A percentile compares a stretch with the other conserved stretches of the same genome.
Conservation (phyloP, 1,140 invertebrate species). For the Chionoecetes opilio region DNA sequence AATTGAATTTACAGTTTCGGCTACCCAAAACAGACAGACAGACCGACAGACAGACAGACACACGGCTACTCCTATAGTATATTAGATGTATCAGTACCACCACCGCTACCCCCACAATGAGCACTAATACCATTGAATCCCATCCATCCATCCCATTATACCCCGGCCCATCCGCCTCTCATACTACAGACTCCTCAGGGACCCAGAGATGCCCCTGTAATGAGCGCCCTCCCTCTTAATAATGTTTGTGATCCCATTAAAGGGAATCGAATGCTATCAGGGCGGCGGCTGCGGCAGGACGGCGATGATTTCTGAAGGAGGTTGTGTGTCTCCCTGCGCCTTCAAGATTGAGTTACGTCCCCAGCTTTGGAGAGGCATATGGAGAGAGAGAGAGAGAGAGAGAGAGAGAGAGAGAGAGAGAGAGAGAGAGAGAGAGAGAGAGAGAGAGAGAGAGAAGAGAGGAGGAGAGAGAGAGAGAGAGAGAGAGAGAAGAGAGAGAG, state of each 20-base stretch:
- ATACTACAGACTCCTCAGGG: no score
- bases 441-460: background rate
- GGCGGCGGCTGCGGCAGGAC: no score
- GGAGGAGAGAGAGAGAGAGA: background rate
- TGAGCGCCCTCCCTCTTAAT: no score
- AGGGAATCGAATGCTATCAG: no score
- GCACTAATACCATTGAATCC: background rate
- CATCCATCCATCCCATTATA: no score
- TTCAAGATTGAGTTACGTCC: background rate
- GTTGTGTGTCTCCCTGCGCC: background rate
- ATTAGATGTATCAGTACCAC: background rate
- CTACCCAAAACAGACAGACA: no score
- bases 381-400: background rate
- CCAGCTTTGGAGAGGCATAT: background rate
- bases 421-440: background rate
- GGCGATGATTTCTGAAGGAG: no score
- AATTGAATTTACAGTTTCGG: no score
- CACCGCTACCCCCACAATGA: slow-evolving; percentile 1
- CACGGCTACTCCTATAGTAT: background rate
- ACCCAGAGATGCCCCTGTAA: no score
- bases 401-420: background rate
- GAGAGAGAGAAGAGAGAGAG: background rate
- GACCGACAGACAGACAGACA: no score
- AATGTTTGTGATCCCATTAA: no score
- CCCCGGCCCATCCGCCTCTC: no score